Percentiles rank a stretch among this genome's conserved stretches.
These are phyloP conservation scores for Caenorhabditis doughertyi DNA, from an alignment of 2,888 invertebrate genomes.

Conservation along the genomic window DNA sequence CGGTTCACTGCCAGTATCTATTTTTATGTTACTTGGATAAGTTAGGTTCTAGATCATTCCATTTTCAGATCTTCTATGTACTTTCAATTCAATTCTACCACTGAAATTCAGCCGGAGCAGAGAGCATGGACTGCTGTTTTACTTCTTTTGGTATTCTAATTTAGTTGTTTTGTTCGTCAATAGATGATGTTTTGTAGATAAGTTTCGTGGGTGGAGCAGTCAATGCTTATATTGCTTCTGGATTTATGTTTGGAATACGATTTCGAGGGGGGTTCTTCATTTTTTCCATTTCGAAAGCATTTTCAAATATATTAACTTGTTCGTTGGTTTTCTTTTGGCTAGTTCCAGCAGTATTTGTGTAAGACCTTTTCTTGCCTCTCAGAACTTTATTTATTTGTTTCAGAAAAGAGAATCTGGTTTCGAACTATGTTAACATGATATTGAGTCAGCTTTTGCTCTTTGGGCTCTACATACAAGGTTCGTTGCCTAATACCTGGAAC, in stretches of 20 bases:
- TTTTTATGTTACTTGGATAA: not conserved
- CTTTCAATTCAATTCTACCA: conserved; percentile 45
- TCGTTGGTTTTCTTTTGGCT: conserved; percentile 48
- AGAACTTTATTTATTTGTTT: not conserved
- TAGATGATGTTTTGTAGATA: conserved; percentile 35
- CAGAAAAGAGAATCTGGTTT: conserved; percentile 39
- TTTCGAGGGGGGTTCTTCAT: conserved; percentile 53
- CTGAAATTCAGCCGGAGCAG: conserved; percentile 30
- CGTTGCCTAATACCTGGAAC: not conserved
- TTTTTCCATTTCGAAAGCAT: conserved; percentile 49
- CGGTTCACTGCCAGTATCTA: not conserved
- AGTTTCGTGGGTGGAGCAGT: conserved; percentile 27
- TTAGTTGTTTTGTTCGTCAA: not conserved
- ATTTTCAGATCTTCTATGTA: conserved; percentile 29
- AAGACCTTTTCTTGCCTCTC: not conserved
- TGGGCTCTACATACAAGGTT: conserved; percentile 47
- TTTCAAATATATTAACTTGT: conserved; percentile 41
- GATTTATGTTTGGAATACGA: conserved; percentile 44
- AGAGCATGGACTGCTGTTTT: conserved; percentile 34
- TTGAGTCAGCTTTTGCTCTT: conserved; percentile 41
- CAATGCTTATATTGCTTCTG: conserved; percentile 50
- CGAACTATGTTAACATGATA: conserved; percentile 32
- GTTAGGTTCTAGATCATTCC: not conserved
- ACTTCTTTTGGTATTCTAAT: conserved; percentile 27
- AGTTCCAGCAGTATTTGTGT: conserved; percentile 42